Conservation (phyloP, 1,140 invertebrate species). For the Formica selysi region DNA sequence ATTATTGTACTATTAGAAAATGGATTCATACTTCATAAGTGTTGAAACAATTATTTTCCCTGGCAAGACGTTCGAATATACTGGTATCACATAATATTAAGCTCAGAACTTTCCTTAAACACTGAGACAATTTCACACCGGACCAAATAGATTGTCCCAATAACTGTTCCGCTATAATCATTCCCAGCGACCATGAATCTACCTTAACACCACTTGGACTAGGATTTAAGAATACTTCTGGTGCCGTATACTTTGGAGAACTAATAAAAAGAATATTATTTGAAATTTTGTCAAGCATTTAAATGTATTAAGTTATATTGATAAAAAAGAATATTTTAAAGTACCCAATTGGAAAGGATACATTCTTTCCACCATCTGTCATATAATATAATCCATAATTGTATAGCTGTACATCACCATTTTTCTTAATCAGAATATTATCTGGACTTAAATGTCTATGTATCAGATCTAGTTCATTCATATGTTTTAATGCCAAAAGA, state of each 20-base stretch:
- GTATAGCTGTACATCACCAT: constrained; percentile 93
- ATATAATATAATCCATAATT: constrained; percentile 98
- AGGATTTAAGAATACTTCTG: constrained; percentile 92
- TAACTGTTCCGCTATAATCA: constrained; percentile 93
- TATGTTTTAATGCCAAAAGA: constrained; percentile 90
- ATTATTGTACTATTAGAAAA: neutral
- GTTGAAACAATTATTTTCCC: constrained; percentile 91
- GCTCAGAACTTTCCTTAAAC: constrained; percentile 91
- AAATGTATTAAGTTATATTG: constrained; percentile 5
- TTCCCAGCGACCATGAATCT: constrained; percentile 97
- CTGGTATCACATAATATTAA: constrained; percentile 88
- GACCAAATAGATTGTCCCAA: constrained; percentile 90
- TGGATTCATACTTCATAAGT: constrained; percentile 87
- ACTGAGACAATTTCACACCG: constrained; percentile 90
- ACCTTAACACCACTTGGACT: constrained; percentile 89
- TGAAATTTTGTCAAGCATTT: neutral
- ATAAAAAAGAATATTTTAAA: constrained; percentile 71
- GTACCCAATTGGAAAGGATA: constrained; percentile 97
- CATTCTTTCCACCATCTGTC: constrained; percentile 93
- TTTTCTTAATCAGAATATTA: constrained; percentile 93
- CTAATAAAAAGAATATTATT: constrained; percentile 82
- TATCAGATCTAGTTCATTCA: constrained; percentile 92
- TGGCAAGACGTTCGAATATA: constrained; percentile 91
- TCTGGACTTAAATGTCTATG: constrained; percentile 93
- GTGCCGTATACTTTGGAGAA: constrained; percentile 93